Evolutionary conservation across 2,113 vertebrate species (phyloP).

Genomic region (Oenanthe oenanthe): DNA sequence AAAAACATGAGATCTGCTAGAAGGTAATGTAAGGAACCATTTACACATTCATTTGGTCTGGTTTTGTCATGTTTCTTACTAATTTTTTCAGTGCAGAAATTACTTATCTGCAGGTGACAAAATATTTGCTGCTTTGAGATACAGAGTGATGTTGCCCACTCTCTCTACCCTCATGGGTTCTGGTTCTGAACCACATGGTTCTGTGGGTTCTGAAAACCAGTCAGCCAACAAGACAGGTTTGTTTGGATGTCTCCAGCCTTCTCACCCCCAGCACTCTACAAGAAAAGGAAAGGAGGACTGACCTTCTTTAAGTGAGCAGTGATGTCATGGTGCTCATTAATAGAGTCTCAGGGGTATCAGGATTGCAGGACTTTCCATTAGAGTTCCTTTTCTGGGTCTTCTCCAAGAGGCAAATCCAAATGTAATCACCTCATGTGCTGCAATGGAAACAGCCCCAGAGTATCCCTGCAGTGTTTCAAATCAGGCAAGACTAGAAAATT

Average conservation of each 20-base stretch:
- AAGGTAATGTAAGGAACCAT: neutral
- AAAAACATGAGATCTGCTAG: neutral
- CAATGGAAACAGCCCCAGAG: neutral
- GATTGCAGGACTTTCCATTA: slow-evolving; percentile 14
- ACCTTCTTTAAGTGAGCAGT: neutral
- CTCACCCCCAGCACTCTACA: neutral
- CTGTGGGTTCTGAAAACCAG: neutral
- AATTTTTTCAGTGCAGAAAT: neutral
- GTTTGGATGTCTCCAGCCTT: neutral
- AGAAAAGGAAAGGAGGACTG: neutral
- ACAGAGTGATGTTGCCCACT: neutral
- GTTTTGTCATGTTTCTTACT: neutral
- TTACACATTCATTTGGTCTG: neutral
- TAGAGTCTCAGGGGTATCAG: neutral
- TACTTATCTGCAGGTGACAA: neutral
- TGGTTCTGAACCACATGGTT: neutral
- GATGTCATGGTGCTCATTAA: slow-evolving; percentile 18
- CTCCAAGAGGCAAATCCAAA: slow-evolving; percentile 41
- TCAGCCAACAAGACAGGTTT: neutral
- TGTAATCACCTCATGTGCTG: neutral
- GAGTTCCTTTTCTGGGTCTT: slow-evolving; percentile 8
- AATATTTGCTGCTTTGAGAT: neutral
- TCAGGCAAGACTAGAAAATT: neutral
- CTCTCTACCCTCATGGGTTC: neutral
- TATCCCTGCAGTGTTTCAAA: neutral